These are phyloP conservation scores for Polypedilum vanderplanki DNA, from an alignment of 1,140 invertebrate species.

Conservation along the genomic window DNA sequence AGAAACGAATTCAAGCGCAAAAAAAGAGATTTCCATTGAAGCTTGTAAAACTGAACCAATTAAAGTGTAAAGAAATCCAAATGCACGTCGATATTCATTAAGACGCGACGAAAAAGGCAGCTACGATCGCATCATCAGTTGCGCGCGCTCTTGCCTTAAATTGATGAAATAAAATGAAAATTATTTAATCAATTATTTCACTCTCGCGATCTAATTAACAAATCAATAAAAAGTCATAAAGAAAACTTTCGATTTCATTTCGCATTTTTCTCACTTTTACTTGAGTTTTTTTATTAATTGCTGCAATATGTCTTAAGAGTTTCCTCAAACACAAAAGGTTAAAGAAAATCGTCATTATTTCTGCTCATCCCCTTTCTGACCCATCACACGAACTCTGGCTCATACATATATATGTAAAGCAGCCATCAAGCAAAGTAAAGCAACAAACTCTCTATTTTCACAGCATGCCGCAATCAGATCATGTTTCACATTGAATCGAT, in stretches of 20 bases:
- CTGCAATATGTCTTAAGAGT: too few relatives aligned
- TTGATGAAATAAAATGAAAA: not conserved
- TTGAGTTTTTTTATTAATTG: too few relatives aligned
- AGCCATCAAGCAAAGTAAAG: too few relatives aligned
- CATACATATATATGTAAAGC: too few relatives aligned
- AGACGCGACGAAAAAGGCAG: not conserved
- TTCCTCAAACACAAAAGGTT: too few relatives aligned
- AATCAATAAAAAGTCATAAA: slow-evolving; percentile 1
- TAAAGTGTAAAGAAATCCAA: not conserved
- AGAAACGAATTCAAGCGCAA: not conserved
- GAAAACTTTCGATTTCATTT: slow-evolving; percentile 25
- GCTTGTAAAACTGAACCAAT: slow-evolving; percentile 7
- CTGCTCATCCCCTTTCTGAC: not conserved
- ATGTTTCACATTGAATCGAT: not conserved
- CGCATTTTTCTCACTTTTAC: not conserved
- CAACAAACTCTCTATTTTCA: not conserved
- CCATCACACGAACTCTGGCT: not conserved
- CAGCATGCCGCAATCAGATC: slow-evolving; percentile 4
- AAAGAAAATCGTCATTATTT: too few relatives aligned
- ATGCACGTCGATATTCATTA: not conserved
- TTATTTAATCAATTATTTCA: slow-evolving; percentile 26
- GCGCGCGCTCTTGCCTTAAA: not conserved
- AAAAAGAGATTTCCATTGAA: slow-evolving; percentile 2
- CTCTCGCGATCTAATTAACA: slow-evolving; percentile 24
- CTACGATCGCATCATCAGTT: not conserved